Evolutionary conservation across 2,113 vertebrate species (phyloP).

Genomic region (Rhinopithecus roxellana): DNA sequence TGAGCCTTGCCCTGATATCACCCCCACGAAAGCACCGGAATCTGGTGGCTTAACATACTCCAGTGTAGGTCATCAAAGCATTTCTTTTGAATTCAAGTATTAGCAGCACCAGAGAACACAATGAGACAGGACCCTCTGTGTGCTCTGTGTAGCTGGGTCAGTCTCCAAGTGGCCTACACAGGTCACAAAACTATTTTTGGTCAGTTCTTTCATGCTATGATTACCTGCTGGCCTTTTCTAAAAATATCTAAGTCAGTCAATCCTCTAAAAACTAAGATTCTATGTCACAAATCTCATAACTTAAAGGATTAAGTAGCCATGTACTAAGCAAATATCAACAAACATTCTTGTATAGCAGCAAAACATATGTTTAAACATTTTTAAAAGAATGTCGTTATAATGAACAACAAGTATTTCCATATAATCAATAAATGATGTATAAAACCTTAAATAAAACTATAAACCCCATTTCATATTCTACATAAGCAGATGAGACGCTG

Average conservation of each 20-base stretch:
- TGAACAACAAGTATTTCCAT: neutral
- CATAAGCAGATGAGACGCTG: neutral
- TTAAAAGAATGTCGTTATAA: neutral
- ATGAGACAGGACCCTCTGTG: neutral
- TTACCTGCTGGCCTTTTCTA: slow-evolving; percentile 14
- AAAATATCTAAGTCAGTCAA: slow-evolving; percentile 57
- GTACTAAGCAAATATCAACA: neutral
- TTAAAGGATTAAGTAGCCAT: neutral
- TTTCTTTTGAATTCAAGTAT: neutral
- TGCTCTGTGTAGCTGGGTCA: neutral
- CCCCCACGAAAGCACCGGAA: neutral
- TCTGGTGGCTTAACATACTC: neutral
- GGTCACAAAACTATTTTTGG: slow-evolving; percentile 1
- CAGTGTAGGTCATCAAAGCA: neutral
- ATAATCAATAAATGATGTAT: neutral
- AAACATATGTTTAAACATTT: neutral
- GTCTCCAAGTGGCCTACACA: neutral
- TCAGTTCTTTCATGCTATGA: neutral
- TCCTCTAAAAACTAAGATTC: slow-evolving; percentile 24
- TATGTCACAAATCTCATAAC: neutral
- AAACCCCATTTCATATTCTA: neutral
- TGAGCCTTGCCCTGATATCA: neutral
- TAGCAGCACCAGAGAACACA: neutral
- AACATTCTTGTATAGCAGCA: neutral
- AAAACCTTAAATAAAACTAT: neutral